Evolutionary conservation across 2,113 vertebrate genomes (phyloP), one percentile per base, ranked within the genome.

Genomic region (Fregetta grallaria): DNA sequence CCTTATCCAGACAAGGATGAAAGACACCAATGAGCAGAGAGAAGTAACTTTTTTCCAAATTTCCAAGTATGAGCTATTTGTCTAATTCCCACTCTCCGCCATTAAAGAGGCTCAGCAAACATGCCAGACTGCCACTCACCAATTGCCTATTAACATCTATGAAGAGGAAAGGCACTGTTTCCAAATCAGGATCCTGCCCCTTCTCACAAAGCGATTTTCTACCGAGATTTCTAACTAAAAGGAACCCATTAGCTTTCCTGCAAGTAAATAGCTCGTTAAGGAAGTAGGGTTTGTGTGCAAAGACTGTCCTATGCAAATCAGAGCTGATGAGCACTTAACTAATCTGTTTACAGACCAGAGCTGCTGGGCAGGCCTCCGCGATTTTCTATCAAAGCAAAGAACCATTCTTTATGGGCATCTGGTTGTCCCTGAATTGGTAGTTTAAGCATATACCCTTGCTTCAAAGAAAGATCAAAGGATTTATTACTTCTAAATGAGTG

Each of bases 391-490:
- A 98, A 98, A 98, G 98, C 96, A 96, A 97, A 98, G 98, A 96
- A 94, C 93, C 96, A 94, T 94, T 96, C 97, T 98, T 98, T 98
- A 98, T 98, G 97, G 97, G 98, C 98, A 98, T 98, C 98, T 98
- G 98, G 98, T 97, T 98, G 97, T 97, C 97, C 96, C 97, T 97
- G 98, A 98, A 98, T 97, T 98, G 98, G 97, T 94, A 98, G 98
- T 98, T 98, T 98, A 97, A 98, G 97, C 97, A 96, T 97, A 97
- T 98, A 96, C 92, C 79, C 96, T 96, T 92, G 96, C 98, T 98
- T 98, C 98, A 98, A 98, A 98, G 98, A 96, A 97, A 98, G 98
- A 98, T 98, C 98, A 98, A 98, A 98, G 97, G 96, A 91, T 98
- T 98, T 98, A 98, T 98, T 97, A 97, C 98, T 98, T 97, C 98